Conservation (phyloP, 2,888 invertebrate species). For the Ceratothoa steindachneri region DNA sequence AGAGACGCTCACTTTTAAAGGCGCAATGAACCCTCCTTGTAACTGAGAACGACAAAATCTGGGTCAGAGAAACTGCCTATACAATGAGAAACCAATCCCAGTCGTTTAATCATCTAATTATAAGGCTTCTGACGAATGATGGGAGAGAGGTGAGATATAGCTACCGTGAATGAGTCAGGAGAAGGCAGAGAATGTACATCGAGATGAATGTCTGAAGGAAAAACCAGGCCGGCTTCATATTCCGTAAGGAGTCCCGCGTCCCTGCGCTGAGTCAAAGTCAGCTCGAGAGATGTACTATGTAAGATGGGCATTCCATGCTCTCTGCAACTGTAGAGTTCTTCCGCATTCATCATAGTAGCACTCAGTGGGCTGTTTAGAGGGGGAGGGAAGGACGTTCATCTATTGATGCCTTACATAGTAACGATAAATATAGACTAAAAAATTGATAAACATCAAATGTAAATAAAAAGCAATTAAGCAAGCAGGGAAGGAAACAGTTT, state of each 20-base stretch:
- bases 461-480: too few relatives aligned
- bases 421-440: too few relatives aligned
- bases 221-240: constrained; percentile 50
- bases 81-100: too few relatives aligned
- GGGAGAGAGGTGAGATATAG: too few relatives aligned
- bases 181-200: constrained; percentile 48
- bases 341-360: constrained; percentile 58
- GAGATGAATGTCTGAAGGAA: constrained; percentile 29
- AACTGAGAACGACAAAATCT: constrained; percentile 57
- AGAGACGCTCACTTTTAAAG: constrained; percentile 77
- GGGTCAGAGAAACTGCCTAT: not conserved
- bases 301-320: constrained; percentile 71
- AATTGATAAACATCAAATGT: too few relatives aligned
- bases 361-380: constrained; percentile 32
- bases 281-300: constrained; percentile 78
- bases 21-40: constrained; percentile 73
- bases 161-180: constrained; percentile 35
- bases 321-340: constrained; percentile 70
- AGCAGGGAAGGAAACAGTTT: too few relatives aligned
- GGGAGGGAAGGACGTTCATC: too few relatives aligned
- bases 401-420: too few relatives aligned
- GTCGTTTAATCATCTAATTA: too few relatives aligned
- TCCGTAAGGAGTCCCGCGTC: constrained; percentile 51
- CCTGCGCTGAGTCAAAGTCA: constrained; percentile 57
- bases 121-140: too few relatives aligned